These are phyloP conservation scores for Drosophila ercepeae DNA, from an alignment of 1,140 invertebrate species.

Conservation along the genomic window DNA sequence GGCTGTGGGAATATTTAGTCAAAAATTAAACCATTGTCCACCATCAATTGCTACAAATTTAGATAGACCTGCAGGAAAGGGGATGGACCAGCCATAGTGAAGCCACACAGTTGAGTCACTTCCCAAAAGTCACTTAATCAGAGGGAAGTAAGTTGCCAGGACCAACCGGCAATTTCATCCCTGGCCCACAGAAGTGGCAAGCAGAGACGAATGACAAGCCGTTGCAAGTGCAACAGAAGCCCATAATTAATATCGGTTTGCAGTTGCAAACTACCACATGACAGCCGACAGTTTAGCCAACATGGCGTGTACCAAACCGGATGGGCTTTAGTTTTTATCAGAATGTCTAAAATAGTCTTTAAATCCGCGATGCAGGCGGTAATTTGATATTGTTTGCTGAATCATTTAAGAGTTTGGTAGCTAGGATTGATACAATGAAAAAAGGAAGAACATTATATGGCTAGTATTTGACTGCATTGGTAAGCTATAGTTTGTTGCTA, in stretches of 20 bases:
- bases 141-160: slow-evolving; percentile 14
- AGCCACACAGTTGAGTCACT: slow-evolving; percentile 44
- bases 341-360: no score
- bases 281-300: slow-evolving; percentile 28
- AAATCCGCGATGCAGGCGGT: no score
- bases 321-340: no score
- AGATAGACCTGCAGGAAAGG: slow-evolving; percentile 6
- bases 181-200: neutral
- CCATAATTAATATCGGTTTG: slow-evolving; percentile 70
- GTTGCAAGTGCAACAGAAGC: slow-evolving; percentile 51
- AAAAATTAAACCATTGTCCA: no score
- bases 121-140: slow-evolving; percentile 57
- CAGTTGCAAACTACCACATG: slow-evolving; percentile 49
- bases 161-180: neutral
- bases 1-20: no score
- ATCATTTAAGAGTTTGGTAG: no score
- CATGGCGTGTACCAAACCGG: neutral
- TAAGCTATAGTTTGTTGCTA: no score
- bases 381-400: no score
- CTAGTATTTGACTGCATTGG: no score
- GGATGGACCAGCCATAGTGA: neutral
- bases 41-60: slow-evolving; percentile 22
- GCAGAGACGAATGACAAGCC: slow-evolving; percentile 2
- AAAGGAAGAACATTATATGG: no score
- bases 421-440: no score